Evolutionary conservation across 30 jellyfish, hydroid and myxozoan genomes (phyloP).

Genomic region (Catostylus mosaicus): DNA sequence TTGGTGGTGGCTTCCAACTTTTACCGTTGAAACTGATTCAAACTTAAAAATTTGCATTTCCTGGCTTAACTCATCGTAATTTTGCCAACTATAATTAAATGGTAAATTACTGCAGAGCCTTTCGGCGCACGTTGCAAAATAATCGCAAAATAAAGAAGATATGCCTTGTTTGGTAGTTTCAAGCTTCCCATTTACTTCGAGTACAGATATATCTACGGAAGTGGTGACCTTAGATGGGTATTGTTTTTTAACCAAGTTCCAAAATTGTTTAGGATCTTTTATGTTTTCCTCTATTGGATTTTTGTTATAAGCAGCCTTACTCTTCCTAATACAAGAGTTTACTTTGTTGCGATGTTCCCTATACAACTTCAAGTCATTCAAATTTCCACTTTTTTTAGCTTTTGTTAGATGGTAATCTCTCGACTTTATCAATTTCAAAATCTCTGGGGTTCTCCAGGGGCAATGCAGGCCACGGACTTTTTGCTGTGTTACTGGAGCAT

Average conservation of each 20-base stretch:
- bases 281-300: conserved; percentile 38
- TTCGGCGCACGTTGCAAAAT: conserved; percentile 52
- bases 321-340: background rate
- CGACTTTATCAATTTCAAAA: conserved; percentile 50
- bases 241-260: conserved; percentile 41
- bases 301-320: conserved; percentile 30
- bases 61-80: conserved; percentile 29
- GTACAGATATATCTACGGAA: no score
- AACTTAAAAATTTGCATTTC: conserved; percentile 5
- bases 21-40: conserved; percentile 32
- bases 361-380: background rate
- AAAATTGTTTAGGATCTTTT: conserved; percentile 18
- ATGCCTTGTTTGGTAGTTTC: no score
- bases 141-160: background rate
- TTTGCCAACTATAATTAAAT: conserved; percentile 25
- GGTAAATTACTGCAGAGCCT: conserved; percentile 26
- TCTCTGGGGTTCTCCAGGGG: conserved; percentile 67
- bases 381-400: conserved; percentile 3
- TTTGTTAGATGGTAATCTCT: conserved; percentile 25
- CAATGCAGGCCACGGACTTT: conserved; percentile 54
- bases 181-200: no score
- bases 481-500: conserved; percentile 57
- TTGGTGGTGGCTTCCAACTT: conserved; percentile 21
- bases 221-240: no score
- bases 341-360: conserved; percentile 6